Conservation (phyloP, 2,888 invertebrate genomes). For the Andrena bucephala region DNA sequence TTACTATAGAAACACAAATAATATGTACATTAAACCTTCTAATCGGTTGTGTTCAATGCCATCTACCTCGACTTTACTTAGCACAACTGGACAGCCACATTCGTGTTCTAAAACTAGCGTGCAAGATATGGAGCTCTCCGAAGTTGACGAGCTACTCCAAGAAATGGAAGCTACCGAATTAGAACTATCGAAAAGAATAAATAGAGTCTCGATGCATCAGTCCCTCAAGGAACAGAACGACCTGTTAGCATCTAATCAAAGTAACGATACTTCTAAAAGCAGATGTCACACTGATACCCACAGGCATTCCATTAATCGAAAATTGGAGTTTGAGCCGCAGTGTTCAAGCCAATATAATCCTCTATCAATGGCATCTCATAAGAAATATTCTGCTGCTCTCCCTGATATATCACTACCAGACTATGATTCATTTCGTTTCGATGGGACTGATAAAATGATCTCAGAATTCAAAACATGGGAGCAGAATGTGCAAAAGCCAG, state of each 20-base stretch:
- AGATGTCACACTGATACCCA: conserved; percentile 1
- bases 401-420: conserved; percentile 73
- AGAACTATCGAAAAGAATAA: conserved; percentile 79
- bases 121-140: conserved; percentile 81
- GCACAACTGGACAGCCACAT: conserved; percentile 68
- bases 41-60: conserved; percentile 68
- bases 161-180: conserved; percentile 84
- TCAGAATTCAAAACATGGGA: conserved; percentile 77
- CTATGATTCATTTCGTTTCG: conserved; percentile 70
- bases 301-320: conserved; percentile 40
- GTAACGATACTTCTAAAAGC: conserved; percentile 1
- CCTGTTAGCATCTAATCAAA: conserved; percentile 17
- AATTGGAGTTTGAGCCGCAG: conserved; percentile 64
- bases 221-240: conserved; percentile 44
- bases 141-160: conserved; percentile 84
- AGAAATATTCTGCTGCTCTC: conserved; percentile 58
- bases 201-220: conserved; percentile 57
- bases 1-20: conserved; percentile 58
- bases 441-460: conserved; percentile 75
- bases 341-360: conserved; percentile 44
- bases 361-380: conserved; percentile 43
- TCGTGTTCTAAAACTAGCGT: conserved; percentile 63
- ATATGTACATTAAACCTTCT: conserved; percentile 57
- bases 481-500: conserved; percentile 48
- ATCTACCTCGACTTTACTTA: conserved; percentile 71